These are phyloP conservation scores for Mythimna pallens DNA, from an alignment of 2,888 invertebrate species.

Conservation along the genomic window DNA sequence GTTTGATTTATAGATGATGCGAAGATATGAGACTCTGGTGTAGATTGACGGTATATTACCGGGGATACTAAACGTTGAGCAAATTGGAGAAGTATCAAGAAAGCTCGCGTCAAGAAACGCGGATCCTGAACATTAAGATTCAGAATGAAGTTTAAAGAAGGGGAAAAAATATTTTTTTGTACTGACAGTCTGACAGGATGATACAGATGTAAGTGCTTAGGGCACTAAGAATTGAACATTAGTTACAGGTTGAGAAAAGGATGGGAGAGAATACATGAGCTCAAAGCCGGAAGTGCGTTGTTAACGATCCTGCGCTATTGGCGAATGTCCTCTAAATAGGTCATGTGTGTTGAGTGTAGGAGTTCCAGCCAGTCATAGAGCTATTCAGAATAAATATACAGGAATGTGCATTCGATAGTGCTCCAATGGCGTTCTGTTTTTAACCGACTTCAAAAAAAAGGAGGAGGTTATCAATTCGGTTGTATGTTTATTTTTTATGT, in stretches of 20 bases:
- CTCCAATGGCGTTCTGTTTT: neutral
- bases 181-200: neutral
- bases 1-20: neutral
- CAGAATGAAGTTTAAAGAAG: neutral
- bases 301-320: slow-evolving; percentile 28
- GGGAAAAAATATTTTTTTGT: neutral
- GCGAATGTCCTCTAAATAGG: slow-evolving; percentile 28
- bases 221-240: neutral
- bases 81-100: neutral
- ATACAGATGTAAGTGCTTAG: neutral
- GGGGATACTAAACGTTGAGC: neutral
- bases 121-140: neutral
- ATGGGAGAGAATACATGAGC: slow-evolving; percentile 12
- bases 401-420: neutral
- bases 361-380: neutral
- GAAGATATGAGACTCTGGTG: neutral
- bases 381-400: slow-evolving; percentile 6
- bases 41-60: neutral
- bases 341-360: slow-evolving; percentile 1
- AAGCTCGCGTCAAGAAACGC: neutral
- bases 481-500: no score
- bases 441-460: no score
- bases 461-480: no score
- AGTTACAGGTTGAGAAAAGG: neutral
- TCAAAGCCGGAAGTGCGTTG: slow-evolving; percentile 13